Evolutionary conservation across 2,797 vertebrate genomes (phyloP).

Genomic region (Geotrypetes seraphini): DNA sequence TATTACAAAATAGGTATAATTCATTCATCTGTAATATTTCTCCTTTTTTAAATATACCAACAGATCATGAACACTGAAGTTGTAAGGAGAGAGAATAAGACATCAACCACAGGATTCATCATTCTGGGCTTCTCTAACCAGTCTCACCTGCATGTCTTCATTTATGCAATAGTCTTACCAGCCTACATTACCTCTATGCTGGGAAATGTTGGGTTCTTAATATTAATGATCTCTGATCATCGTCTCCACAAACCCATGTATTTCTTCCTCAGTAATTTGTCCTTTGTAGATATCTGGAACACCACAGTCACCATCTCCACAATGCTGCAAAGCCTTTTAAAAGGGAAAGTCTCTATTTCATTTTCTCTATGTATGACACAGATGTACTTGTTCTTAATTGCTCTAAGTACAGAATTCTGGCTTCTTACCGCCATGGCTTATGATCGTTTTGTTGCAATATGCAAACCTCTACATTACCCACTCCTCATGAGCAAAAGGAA

Average conservation of each 20-base stretch:
- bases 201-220: background rate
- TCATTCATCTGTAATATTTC: too few relatives aligned
- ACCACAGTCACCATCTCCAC: background rate
- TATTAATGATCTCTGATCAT: background rate
- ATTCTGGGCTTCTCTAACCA: background rate
- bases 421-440: constrained; percentile 11
- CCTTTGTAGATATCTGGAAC: background rate
- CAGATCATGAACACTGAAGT: too few relatives aligned
- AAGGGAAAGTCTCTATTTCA: background rate
- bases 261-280: background rate
- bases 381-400: too few relatives aligned
- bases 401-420: constrained; percentile 5
- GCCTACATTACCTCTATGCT: background rate
- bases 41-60: too few relatives aligned
- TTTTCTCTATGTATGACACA: too few relatives aligned
- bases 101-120: too few relatives aligned
- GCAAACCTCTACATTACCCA: constrained; percentile 13
- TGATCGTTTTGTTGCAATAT: constrained; percentile 19
- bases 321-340: background rate
- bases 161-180: background rate
- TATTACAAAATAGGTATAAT: too few relatives aligned
- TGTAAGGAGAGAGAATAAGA: too few relatives aligned
- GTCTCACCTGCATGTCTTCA: background rate
- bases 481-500: constrained; percentile 3
- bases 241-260: too few relatives aligned